Percentiles rank a stretch among this genome's conserved stretches.
Conservation (phyloP, 2,888 invertebrate species). For the Leptinotarsa peninsularis region DNA sequence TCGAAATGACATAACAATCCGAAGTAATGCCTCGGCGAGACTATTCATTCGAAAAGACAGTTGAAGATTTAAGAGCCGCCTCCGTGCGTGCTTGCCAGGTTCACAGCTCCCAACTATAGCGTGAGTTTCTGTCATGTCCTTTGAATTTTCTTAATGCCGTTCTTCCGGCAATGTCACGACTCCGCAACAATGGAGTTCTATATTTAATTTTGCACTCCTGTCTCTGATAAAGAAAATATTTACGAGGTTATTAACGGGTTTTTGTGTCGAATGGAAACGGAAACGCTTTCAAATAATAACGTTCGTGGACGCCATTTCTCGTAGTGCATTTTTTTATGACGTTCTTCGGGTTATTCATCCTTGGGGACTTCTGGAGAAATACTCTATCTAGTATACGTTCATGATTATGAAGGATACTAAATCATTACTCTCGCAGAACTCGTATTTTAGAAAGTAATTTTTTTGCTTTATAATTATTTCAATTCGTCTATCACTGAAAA, state of each 20-base stretch:
- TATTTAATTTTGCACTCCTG: constrained; percentile 48
- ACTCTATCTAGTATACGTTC: no score
- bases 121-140: constrained; percentile 46
- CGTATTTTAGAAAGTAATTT: no score
- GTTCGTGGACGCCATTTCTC: constrained; percentile 19
- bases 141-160: constrained; percentile 48
- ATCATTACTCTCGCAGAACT: no score
- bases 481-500: no score
- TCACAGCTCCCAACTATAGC: constrained; percentile 37
- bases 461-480: no score
- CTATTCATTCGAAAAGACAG: constrained; percentile 14
- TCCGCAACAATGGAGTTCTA: constrained; percentile 48
- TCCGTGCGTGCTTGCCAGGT: constrained; percentile 23
- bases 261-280: constrained; percentile 25
- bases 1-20: constrained; percentile 4
- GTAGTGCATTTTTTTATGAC: constrained; percentile 1
- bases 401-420: no score
- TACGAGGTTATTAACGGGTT: constrained; percentile 35
- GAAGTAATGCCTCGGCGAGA: constrained; percentile 3
- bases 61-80: constrained; percentile 6
- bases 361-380: not conserved
- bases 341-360: not conserved
- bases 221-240: constrained; percentile 42
- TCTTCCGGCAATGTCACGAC: constrained; percentile 45
- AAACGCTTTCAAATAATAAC: constrained; percentile 26